Conservation (phyloP, 1,140 invertebrate species). For the Sycophaga agraensis region DNA sequence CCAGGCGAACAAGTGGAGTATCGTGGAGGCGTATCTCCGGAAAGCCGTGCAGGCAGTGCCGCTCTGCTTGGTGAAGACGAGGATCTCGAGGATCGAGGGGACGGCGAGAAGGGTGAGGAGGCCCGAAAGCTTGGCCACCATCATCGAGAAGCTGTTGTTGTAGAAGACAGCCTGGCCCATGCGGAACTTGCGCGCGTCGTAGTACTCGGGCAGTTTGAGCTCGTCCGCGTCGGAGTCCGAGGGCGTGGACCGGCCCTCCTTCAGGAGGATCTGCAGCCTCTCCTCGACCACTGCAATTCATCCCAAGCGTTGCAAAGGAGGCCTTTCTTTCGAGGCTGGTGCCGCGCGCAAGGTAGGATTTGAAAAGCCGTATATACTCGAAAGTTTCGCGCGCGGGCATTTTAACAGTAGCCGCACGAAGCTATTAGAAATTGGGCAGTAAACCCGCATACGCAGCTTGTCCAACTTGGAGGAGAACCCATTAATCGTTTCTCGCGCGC, state of each 20-base stretch:
- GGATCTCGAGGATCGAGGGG: conserved; percentile 67
- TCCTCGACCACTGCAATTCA: conserved; percentile 38
- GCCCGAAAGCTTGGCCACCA: conserved; percentile 68
- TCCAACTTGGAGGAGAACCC: no score
- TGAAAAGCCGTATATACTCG: no score
- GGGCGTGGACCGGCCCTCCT: conserved; percentile 37
- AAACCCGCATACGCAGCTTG: no score
- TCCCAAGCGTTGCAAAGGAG: no score
- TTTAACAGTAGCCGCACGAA: no score
- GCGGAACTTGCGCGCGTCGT: conserved; percentile 49
- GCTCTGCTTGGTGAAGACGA: conserved; percentile 70
- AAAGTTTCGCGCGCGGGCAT: no score
- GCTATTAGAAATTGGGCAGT: no score
- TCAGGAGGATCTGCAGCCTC: conserved; percentile 37
- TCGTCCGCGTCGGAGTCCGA: conserved; percentile 37
- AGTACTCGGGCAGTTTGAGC: conserved; percentile 45
- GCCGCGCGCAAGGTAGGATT: no score
- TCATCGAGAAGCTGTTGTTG: conserved; percentile 68
- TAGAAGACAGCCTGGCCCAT: conserved; percentile 69
- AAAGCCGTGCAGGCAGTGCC: conserved; percentile 67
- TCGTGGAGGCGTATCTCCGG: conserved; percentile 68
- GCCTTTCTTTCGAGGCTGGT: not conserved
- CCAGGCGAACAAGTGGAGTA: conserved; percentile 74
- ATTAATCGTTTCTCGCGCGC: no score
- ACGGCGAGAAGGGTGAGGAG: conserved; percentile 68